These are phyloP conservation scores for Leptoclinus maculatus DNA, from an alignment of 2,797 vertebrate species.

Conservation along the genomic window DNA sequence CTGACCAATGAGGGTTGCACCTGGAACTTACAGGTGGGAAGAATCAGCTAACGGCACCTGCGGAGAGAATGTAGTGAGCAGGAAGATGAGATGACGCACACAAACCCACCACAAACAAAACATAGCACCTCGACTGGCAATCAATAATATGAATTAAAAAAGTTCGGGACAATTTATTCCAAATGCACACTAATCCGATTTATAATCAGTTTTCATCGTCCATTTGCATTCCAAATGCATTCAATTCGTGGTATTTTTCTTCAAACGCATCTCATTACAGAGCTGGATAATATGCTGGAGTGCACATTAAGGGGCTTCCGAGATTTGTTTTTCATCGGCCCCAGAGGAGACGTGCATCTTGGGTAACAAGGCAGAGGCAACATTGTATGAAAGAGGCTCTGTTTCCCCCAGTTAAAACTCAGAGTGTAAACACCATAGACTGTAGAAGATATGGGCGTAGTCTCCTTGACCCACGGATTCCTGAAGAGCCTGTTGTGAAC, in stretches of 20 bases:
- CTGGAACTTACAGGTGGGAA: background rate
- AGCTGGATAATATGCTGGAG: conserved; percentile 3
- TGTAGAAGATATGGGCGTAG: background rate
- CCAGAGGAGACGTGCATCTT: conserved; percentile 20
- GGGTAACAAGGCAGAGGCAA: conserved; percentile 13
- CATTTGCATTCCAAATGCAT: conserved; percentile 1
- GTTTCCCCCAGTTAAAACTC: background rate
- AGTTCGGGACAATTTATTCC: background rate
- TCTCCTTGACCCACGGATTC: background rate
- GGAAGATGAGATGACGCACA: background rate
- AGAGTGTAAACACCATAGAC: background rate
- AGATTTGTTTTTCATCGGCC: conserved; percentile 1
- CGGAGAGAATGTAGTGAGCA: background rate
- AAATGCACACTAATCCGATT: background rate
- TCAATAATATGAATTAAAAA: background rate
- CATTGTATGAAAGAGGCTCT: background rate
- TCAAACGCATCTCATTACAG: background rate
- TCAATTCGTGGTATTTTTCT: background rate
- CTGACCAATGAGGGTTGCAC: background rate
- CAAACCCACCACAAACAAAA: background rate
- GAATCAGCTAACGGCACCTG: background rate
- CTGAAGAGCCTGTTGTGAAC: background rate
- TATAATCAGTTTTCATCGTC: background rate
- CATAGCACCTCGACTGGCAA: background rate
- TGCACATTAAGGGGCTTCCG: background rate